Conservation (phyloP, 2,888 invertebrate species). For the Endotricha flammealis region DNA sequence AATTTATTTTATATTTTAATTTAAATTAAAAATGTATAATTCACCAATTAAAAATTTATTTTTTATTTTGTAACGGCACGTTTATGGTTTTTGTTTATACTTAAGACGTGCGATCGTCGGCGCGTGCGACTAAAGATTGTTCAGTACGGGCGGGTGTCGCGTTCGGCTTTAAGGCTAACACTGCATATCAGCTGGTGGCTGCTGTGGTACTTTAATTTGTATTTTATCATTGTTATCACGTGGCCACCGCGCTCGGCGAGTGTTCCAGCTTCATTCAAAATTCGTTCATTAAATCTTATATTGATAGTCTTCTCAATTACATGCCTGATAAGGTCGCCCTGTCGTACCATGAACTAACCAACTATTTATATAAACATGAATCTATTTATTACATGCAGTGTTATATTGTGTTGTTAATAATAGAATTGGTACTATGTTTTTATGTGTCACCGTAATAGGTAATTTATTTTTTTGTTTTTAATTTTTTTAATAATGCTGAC, state of each 20-base stretch:
- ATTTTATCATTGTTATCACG: conserved; percentile 67
- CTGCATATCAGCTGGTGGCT: conserved; percentile 63
- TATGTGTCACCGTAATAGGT: too few relatives aligned
- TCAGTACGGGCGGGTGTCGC: conserved; percentile 43
- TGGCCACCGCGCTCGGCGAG: conserved; percentile 39
- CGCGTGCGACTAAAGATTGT: conserved; percentile 48
- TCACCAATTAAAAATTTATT: conserved; percentile 15
- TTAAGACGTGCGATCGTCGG: conserved; percentile 31
- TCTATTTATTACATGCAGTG: neutral
- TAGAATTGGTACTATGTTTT: neutral
- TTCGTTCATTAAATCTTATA: conserved; percentile 15
- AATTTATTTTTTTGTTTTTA: too few relatives aligned
- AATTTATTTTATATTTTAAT: conserved; percentile 15
- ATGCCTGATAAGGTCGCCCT: conserved; percentile 13
- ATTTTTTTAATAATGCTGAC: too few relatives aligned
- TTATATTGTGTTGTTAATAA: neutral
- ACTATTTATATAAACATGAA: neutral
- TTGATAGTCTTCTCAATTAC: conserved; percentile 16
- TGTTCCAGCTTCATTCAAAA: conserved; percentile 33
- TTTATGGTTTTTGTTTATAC: conserved; percentile 12
- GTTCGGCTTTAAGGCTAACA: conserved; percentile 45
- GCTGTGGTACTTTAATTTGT: conserved; percentile 66
- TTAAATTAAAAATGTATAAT: conserved; percentile 14
- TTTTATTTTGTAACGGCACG: conserved; percentile 17
- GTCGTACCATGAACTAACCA: conserved; percentile 12